Evolutionary conservation across 2,797 vertebrate genomes (phyloP), one percentile per base, ranked within the genome.

Genomic region (Centroberyx gerrardi): DNA sequence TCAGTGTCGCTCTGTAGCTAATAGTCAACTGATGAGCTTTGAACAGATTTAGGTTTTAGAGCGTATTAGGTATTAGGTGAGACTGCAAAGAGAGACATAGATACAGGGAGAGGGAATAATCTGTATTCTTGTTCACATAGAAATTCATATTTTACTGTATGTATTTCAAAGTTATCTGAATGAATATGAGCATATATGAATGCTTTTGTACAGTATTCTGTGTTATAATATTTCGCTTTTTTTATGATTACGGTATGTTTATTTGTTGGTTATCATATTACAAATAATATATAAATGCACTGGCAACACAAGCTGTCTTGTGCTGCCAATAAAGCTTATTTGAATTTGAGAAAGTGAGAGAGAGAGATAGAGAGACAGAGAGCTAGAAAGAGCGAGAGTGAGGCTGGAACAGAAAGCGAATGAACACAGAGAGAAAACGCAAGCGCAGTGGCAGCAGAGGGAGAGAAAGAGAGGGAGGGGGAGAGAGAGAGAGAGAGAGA

Each of bases 21-120:
- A 87, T 87, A 81, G 87, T 84, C 73, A 63, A 59, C 85, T 84
- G 82, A 92, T 85, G 82, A 88, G 87, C 90, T 91, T 89, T 87
- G 76, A 62, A 81, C 65, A 86, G 89, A 88, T 91, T 91, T 88
- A 80, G 86, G 84, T 85, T 86, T 86, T 89, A 91, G 70, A 84
- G 80, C 51, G 69, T 68, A 87, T 89, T 86, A 86, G 40, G 6
- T 17, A 46, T 42, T 56, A 55, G 68, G 29, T n/a, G n/a, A n/a
- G n/a, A n/a, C n/a, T n/a, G n/a, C n/a, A n/a, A n/a, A 68, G 49
- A 14, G 46, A 79, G 40, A 56, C 7, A 49, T 5, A 36, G n/a
- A 46, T 12, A 38, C 44, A 40, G 51, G 17, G 53, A 13, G 38
- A 38, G 49, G 55, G 65, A 38, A 8, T 36, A 36, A 36, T 36